A percentile compares a stretch with the other conserved stretches of the same genome.
Evolutionary conservation across 2,888 invertebrate species (phyloP).

Genomic region (Sminthurides aquaticus): DNA sequence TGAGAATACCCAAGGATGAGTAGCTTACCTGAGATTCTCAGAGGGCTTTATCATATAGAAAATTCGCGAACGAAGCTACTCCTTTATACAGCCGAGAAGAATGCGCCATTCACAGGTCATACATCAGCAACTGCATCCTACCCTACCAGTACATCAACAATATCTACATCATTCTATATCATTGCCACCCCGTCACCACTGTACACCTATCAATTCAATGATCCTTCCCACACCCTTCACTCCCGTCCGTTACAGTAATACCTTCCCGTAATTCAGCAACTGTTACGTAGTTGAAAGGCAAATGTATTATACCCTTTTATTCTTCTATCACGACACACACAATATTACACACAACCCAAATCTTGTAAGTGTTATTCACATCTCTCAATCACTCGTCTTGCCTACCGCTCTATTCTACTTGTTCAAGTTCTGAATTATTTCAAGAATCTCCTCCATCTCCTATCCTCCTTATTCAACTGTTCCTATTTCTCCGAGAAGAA

Average conservation of each 20-base stretch:
- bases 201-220: not conserved
- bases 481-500: not conserved
- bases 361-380: not conserved
- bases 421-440: not conserved
- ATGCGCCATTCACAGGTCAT: not conserved
- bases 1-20: too few species aligned
- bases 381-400: not conserved
- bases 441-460: too few species aligned
- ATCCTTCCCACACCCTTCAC: not conserved
- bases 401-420: too few species aligned
- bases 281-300: not conserved
- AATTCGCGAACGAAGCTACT: not conserved
- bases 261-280: too few species aligned
- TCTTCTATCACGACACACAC: too few species aligned
- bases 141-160: not conserved
- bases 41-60: not conserved
- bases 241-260: not conserved
- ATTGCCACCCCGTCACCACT: too few species aligned
- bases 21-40: too few species aligned
- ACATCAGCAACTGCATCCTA: not conserved
- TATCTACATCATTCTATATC: not conserved
- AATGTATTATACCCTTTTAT: not conserved
- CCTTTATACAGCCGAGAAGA: not conserved
- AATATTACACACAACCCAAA: not conserved
- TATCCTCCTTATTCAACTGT: too few species aligned